These are phyloP conservation scores for Temnothorax unifasciatus DNA, from an alignment of 2,888 invertebrate genomes.

Conservation along the genomic window DNA sequence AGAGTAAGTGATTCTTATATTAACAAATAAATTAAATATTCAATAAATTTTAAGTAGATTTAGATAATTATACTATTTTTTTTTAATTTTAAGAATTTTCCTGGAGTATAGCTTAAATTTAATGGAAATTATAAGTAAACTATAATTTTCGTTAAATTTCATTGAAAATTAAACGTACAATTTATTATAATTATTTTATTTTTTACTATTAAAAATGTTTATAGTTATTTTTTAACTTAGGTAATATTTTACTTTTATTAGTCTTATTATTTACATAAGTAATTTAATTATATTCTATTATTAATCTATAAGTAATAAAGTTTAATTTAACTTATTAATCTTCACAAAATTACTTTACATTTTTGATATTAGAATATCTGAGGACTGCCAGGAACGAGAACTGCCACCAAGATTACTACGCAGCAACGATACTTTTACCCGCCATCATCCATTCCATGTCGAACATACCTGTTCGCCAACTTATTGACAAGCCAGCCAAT, in stretches of 20 bases:
- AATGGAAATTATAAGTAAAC: neutral
- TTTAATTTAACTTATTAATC: neutral
- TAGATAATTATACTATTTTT: neutral
- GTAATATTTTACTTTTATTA: neutral
- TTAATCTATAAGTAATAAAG: neutral
- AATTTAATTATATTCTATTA: neutral
- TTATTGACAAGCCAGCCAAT: slow-evolving; percentile 62
- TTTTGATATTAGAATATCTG: slow-evolving; percentile 8
- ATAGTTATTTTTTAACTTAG: neutral
- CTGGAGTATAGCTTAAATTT: neutral
- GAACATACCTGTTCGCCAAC: slow-evolving; percentile 71
- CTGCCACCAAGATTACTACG: slow-evolving; percentile 49
- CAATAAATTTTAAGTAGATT: neutral
- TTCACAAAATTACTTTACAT: neutral
- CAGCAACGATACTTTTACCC: slow-evolving; percentile 26
- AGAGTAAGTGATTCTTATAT: neutral
- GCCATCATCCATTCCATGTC: slow-evolving; percentile 39
- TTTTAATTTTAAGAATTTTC: neutral
- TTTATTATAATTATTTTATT: neutral
- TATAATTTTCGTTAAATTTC: neutral
- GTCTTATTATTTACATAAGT: neutral
- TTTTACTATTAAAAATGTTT: neutral
- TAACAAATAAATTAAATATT: too few relatives aligned
- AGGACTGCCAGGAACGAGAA: slow-evolving; percentile 2
- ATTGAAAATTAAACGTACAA: neutral